phyloP scores from a whole-genome alignment of 2,888 invertebrate species.

The Heliothis peltigera region DNA sequence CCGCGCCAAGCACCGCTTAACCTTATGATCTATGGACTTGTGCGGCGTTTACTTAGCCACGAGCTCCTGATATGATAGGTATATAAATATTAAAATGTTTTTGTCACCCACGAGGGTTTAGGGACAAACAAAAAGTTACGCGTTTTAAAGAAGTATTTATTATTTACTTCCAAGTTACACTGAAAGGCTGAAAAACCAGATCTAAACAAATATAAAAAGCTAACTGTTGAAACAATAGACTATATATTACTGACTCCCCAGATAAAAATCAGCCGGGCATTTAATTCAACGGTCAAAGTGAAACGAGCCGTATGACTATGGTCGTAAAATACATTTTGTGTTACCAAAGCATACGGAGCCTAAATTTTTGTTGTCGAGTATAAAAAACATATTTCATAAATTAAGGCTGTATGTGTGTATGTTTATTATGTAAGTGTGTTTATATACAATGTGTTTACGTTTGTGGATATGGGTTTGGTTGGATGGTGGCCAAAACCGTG shows the following conservation, averaged over 20 bases:
- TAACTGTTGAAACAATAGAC: conserved; percentile 48
- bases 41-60: too few species aligned
- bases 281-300: conserved; percentile 38
- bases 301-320: conserved; percentile 40
- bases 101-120: neutral
- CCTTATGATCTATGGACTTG: too few species aligned
- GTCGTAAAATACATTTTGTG: conserved; percentile 38
- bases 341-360: conserved; percentile 29
- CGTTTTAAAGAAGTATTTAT: neutral
- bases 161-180: neutral
- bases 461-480: conserved; percentile 13
- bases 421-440: conserved; percentile 1
- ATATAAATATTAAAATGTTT: neutral
- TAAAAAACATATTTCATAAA: conserved; percentile 47
- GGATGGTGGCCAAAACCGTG: conserved; percentile 29
- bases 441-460: conserved; percentile 12
- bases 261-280: conserved; percentile 46
- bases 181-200: conserved; percentile 24
- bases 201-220: conserved; percentile 42
- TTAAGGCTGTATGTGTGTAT: conserved; percentile 25
- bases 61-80: too few species aligned
- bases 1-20: too few species aligned
- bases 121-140: neutral
- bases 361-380: conserved; percentile 14
- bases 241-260: conserved; percentile 47